Conservation (phyloP, 2,797 vertebrate species). For the Sebastes matsubarae region DNA sequence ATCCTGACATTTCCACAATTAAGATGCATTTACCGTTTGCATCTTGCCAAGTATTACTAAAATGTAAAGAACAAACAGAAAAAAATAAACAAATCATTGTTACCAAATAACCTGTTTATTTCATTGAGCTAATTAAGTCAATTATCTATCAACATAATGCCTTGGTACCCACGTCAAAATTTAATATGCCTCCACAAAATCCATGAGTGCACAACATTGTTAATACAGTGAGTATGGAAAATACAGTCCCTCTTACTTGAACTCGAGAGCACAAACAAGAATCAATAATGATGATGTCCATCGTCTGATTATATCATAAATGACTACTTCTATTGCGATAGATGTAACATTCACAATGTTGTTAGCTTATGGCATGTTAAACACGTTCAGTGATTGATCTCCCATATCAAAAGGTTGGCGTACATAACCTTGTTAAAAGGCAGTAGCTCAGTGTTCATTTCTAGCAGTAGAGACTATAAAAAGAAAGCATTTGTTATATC, state of each 20-base stretch:
- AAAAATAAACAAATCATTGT: slow-evolving; percentile 17
- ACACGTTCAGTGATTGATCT: slow-evolving; percentile 73
- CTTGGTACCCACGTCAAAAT: slow-evolving; percentile 73
- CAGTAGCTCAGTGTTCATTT: slow-evolving; percentile 81
- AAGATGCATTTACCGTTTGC: neutral
- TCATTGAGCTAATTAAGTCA: slow-evolving; percentile 68
- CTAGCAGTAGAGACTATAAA: slow-evolving; percentile 81
- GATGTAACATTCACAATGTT: slow-evolving; percentile 73
- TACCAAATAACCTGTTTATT: slow-evolving; percentile 78
- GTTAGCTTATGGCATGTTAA: slow-evolving; percentile 73
- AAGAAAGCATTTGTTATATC: slow-evolving; percentile 75
- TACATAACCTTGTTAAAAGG: slow-evolving; percentile 70
- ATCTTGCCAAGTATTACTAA: neutral
- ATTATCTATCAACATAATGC: slow-evolving; percentile 71
- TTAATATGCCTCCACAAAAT: slow-evolving; percentile 68
- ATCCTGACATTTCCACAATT: neutral
- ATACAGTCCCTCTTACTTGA: slow-evolving; percentile 67
- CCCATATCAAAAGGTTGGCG: slow-evolving; percentile 75
- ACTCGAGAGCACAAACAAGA: slow-evolving; percentile 62
- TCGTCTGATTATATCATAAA: slow-evolving; percentile 63
- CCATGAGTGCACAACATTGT: slow-evolving; percentile 74
- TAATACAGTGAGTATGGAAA: slow-evolving; percentile 74
- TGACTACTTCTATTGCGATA: slow-evolving; percentile 68
- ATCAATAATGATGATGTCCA: slow-evolving; percentile 51
- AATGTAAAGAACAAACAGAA: neutral